Base-by-base conservation (phyloP, 2,113 vertebrate genomes). In the Urocynchramus pylzowi region DNA sequence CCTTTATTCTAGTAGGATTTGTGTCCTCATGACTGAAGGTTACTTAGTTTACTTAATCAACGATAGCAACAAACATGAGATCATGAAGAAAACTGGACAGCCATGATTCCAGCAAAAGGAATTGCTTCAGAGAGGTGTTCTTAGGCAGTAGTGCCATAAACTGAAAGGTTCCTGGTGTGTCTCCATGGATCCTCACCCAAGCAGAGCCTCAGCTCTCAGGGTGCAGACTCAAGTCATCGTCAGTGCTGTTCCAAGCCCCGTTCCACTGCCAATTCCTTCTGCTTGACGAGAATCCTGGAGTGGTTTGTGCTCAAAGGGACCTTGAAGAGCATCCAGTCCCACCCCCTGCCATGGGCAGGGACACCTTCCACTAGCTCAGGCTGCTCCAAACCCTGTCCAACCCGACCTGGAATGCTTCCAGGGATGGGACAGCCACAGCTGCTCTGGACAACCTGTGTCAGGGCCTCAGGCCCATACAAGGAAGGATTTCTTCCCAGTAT, bases 221-320 rank as follows among this genome's bases (percentile, higher is more conserved):
- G 33, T 60, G 63, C 18, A 44, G 9, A 19, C 14, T 14, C 8
- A 68, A 60, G 14, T 9, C 35, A 49, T 26, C 0, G 0, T n/a
- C 8, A 10, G 24, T 31, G 52, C 2, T 23, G 23, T 23, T 64
- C 41, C 41, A 64, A 63, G 28, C 49, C 22, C 23, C 13, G 7
- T 26, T 76, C 26, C 20, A 5, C 31, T 35, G 24, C 35, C 31
- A 14, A 12, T 24, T 24, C 52, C 61, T 35, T 3, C 31, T 42
- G 35, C 37, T 26, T 37, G 31, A 35, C 1, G 9, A 73, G 44
- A 50, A 27, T 42, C 50, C 50, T 64, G 22, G 42, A 49, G n/a
- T 35, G 21, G 21, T 27, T 73, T 49, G 57, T 21, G 7, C 15
- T 56, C 75, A 42, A 47, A 47, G 26, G 7, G 26, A 35, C 30